Evolutionary conservation across 1,140 invertebrate species (phyloP).

Genomic region (Odontomachus brunneus): DNA sequence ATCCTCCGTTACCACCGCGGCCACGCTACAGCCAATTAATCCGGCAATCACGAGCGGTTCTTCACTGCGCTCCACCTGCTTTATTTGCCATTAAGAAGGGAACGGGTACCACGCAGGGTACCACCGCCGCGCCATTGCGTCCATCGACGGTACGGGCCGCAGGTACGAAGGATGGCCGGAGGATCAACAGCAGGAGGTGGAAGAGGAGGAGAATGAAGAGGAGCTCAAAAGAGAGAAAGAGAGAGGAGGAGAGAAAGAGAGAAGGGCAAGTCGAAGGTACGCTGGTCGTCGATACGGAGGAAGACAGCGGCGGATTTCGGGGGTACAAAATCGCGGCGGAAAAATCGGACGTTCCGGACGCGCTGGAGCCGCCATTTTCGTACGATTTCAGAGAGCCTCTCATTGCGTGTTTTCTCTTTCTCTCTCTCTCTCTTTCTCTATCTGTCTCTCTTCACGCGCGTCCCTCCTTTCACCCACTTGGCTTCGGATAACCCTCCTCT

Average conservation of each 20-base stretch:
- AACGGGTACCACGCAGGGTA: conserved; percentile 59
- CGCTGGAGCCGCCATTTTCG: conserved; percentile 51
- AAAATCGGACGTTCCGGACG: neutral
- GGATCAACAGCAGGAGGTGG: conserved; percentile 5
- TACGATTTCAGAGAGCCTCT: conserved; percentile 55
- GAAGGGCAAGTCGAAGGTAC: conserved; percentile 57
- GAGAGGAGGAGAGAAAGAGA: conserved; percentile 23
- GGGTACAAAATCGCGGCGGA: neutral
- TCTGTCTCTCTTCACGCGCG: neutral
- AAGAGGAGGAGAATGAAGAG: conserved; percentile 13
- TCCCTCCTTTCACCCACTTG: neutral
- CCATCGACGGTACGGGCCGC: conserved; percentile 10
- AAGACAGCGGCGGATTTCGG: neutral
- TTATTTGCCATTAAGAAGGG: conserved; percentile 78
- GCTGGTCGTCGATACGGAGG: conserved; percentile 57
- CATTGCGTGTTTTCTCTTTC: conserved; percentile 42
- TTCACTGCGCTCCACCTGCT: conserved; percentile 73
- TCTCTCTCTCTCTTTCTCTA: neutral
- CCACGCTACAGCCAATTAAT: conserved; percentile 79
- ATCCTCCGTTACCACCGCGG: conserved; percentile 69
- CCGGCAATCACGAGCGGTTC: conserved; percentile 78
- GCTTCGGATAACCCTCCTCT: no score
- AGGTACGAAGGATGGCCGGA: conserved; percentile 16
- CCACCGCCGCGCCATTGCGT: conserved; percentile 60
- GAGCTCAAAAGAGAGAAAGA: conserved; percentile 37